Percentiles rank a stretch among this genome's conserved stretches.
phyloP scores from a whole-genome alignment of 2,888 invertebrate species.

The Nephrotoma guestfalica region DNA sequence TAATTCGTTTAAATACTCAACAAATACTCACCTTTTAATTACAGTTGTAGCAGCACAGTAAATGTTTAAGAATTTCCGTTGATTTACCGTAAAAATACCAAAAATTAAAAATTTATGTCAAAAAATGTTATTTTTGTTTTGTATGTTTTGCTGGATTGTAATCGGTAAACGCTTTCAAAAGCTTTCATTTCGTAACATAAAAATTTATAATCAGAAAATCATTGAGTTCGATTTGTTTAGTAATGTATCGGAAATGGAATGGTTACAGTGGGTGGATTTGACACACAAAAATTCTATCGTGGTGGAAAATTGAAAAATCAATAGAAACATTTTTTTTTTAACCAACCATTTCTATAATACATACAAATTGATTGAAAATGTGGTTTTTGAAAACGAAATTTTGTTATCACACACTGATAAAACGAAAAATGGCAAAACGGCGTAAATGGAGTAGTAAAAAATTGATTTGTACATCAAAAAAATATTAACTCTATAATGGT shows the following conservation, averaged over 20 bases:
- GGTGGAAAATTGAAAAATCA: background rate
- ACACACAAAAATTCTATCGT: background rate
- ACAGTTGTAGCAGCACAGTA: background rate
- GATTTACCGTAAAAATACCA: background rate
- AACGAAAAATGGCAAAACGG: background rate
- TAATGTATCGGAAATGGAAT: background rate
- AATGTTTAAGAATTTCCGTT: background rate
- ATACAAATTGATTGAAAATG: background rate
- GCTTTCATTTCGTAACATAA: background rate
- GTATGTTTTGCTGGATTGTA: background rate
- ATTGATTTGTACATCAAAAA: background rate
- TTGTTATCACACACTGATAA: background rate
- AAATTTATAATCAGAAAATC: background rate
- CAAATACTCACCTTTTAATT: background rate
- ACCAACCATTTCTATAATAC: background rate
- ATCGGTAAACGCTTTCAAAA: background rate
- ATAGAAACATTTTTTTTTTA: background rate
- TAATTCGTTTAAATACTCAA: background rate
- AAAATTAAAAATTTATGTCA: background rate
- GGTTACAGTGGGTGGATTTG: background rate
- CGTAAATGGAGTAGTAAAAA: background rate
- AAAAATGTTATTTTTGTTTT: background rate
- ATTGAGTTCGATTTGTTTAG: background rate
- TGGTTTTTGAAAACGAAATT: background rate
- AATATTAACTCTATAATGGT: too few relatives aligned